A percentile compares a stretch with the other conserved stretches of the same genome.
These are phyloP conservation scores for Oncorhynchus nerka DNA, from an alignment of 2,113 vertebrate species.

Conservation along the genomic window DNA sequence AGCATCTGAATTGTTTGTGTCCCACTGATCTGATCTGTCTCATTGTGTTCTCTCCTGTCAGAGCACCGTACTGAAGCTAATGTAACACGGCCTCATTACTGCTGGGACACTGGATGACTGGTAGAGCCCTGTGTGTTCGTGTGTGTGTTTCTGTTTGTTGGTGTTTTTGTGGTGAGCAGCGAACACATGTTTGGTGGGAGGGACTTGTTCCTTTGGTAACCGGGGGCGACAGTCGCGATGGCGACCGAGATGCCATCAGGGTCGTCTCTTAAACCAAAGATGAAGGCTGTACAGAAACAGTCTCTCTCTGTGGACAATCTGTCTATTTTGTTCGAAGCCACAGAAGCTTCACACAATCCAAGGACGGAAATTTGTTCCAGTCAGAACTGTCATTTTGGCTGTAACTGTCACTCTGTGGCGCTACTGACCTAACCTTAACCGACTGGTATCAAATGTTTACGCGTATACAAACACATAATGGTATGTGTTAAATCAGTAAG, in stretches of 20 bases:
- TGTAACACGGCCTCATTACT: not conserved
- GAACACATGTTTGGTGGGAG: not conserved
- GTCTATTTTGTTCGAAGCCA: no score
- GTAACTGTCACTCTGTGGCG: not conserved
- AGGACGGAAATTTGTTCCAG: no score
- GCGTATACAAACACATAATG: no score
- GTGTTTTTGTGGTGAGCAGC: not conserved
- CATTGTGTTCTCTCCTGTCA: not conserved
- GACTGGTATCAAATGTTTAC: not conserved
- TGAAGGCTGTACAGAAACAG: no score
- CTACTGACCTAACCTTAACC: not conserved
- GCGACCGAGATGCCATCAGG: no score
- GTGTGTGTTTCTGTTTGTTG: not conserved
- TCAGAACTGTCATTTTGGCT: not conserved
- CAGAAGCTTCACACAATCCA: no score
- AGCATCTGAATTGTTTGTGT: not conserved
- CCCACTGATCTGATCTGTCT: no score
- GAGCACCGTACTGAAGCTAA: not conserved
- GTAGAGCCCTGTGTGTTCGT: not conserved
- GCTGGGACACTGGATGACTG: not conserved
- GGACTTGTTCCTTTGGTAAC: not conserved
- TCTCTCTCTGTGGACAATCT: not conserved
- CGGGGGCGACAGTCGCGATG: no score
- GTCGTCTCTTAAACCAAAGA: no score
- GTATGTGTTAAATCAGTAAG: no score